Base-by-base conservation (phyloP, 2,113 vertebrate species). In the Deroptyus accipitrinus region DNA sequence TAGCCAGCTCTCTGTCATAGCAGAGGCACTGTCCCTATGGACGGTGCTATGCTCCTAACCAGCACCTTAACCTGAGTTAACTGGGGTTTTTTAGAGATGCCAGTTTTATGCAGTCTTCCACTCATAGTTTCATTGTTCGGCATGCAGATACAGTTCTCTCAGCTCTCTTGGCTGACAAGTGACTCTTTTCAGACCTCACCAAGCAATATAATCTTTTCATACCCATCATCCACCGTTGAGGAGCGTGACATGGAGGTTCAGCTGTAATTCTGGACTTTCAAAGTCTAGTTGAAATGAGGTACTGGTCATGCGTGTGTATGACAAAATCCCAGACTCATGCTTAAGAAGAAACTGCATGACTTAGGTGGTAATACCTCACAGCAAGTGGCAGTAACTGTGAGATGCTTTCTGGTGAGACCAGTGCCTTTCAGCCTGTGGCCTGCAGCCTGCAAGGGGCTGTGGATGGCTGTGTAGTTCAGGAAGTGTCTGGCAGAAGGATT, bases 381-480 rank as follows among this genome's bases (percentile, higher is more conserved):
- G 61, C n/a, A 59, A 41, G 46, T 14, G 25, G 31, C n/a, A 49
- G 73, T 11, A 46, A 30, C 88, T 24, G 25, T 10, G 41, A 64
- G 51, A 8, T 62, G 19, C n/a, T 28, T 66, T 42, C 41, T 74
- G 37, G 28, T 63, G 28, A 41, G 42, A 31, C 22, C 41, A 30
- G 24, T 9, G 28, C 18, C 41, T 13, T 48, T 9, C 44, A 48
- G 35, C 41, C 78, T 70, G 17, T 41, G 49, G 8, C 8, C 24
- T 63, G 54, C 62, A 15, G 41, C 23, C 33, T 54, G 33, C 24
- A 35, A 19, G 18, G 52, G 33, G 6, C 77, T 33, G 3, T 19
- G 46, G 17, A 0, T 24, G 17, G 9, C 61, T n/a, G 5, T 18
- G 20, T 6, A 46, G 70, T 20, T 37, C 4, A 3, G 31, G 22